phyloP scores from a whole-genome alignment of 2,888 invertebrate species.

The Ochropleura plecta region DNA sequence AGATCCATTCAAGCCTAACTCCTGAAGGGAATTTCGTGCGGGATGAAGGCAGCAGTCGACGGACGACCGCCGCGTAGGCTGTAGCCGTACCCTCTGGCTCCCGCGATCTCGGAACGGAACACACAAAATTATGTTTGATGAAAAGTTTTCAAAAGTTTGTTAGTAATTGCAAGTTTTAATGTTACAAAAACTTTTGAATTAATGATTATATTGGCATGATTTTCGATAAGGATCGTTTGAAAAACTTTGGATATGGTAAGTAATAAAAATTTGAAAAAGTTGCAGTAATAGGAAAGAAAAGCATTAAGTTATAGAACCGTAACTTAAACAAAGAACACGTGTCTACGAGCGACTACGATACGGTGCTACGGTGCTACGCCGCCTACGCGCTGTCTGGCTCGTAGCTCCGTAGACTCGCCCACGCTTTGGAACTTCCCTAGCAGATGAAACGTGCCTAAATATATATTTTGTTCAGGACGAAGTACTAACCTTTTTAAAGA shows the following conservation, averaged over 20 bases:
- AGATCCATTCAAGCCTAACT: slow-evolving; percentile 93
- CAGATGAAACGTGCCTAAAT: slow-evolving; percentile 61
- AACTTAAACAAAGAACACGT: slow-evolving; percentile 71
- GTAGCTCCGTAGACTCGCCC: slow-evolving; percentile 88
- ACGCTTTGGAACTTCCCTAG: slow-evolving; percentile 77
- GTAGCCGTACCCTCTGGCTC: slow-evolving; percentile 61
- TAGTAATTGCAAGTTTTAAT: slow-evolving; percentile 24
- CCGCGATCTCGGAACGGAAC: slow-evolving; percentile 50
- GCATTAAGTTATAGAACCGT: slow-evolving; percentile 32
- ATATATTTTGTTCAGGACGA: slow-evolving; percentile 30
- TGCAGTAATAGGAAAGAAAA: slow-evolving; percentile 15
- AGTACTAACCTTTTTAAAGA: not conserved
- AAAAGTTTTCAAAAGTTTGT: slow-evolving; percentile 47
- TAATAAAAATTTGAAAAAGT: slow-evolving; percentile 38
- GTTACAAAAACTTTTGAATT: slow-evolving; percentile 25
- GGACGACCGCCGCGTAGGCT: slow-evolving; percentile 79
- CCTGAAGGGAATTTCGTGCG: slow-evolving; percentile 90
- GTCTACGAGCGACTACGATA: slow-evolving; percentile 81
- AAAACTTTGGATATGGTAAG: slow-evolving; percentile 57
- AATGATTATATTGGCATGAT: slow-evolving; percentile 55
- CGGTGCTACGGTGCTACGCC: slow-evolving; percentile 81
- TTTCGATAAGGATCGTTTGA: slow-evolving; percentile 42
- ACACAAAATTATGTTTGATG: slow-evolving; percentile 44
- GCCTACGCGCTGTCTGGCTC: slow-evolving; percentile 87
- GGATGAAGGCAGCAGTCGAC: slow-evolving; percentile 87